Base-by-base conservation (phyloP, 2,797 vertebrate genomes). In the Todus mexicanus region DNA sequence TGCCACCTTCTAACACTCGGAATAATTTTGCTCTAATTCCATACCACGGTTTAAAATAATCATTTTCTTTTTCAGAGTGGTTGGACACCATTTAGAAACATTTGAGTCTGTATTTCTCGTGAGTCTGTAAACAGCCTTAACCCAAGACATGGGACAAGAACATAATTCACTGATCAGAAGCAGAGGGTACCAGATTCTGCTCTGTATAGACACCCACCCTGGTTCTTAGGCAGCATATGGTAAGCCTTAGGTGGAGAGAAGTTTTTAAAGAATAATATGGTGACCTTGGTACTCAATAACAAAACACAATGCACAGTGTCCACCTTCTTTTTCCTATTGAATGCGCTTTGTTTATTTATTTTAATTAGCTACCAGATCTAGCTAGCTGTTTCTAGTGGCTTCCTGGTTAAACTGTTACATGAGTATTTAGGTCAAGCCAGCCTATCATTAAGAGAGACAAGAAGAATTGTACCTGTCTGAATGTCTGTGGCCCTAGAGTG, bases 141-240 rank as follows among this genome's bases (percentile, higher is more conserved):
- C 50, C 10, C 33, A 25, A 47, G 16, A 35, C 2, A 1, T 15
- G 33, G 31, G 48, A 76, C 17, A 48, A 72, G 64, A 21, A 70
- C 9, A 8, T 5, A 59, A 72, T 50, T 71, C 38, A 37, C 59
- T 70, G 64, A 21, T 12, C 45, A 84, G 51, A 51, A 70, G 70
- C 2, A 63, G 22, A 66, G 20, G 20, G 8, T 15, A 27, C 35
- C 64, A 75, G 19, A 38, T 27, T 60, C 40, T 73, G 48, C 42
- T 54, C 54, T 0, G 0, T n/a, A 20, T 5, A 56, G 50, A 68
- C n/a, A 13, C 18, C 29, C 22, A 35, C 4, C 10, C 23, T 7
- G 15, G 17, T 69, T 61, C 50, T 64, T 37, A 19, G 33, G 42
- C 5, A 10, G 27, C 25, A 23, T 19, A 29, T 2, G 3, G 38